phyloP scores from a whole-genome alignment of 2,113 vertebrate species.

The Sinocyclocheilus maitianheensis region DNA sequence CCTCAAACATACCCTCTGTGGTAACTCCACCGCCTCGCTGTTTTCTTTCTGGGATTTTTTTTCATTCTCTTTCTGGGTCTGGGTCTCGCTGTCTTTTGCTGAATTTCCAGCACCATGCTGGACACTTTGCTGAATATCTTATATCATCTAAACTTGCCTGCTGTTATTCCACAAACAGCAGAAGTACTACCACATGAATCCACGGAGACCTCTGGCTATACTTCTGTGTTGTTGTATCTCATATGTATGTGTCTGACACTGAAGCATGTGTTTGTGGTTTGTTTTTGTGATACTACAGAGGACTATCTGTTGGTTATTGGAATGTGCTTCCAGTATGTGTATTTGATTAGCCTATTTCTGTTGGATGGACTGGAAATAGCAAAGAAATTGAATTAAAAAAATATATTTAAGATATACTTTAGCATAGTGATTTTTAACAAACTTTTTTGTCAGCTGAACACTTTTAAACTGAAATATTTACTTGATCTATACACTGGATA shows the following conservation, averaged over 20 bases:
- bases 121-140: conserved; percentile 52
- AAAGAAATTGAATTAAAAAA: background rate
- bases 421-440: background rate
- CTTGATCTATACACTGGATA: background rate
- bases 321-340: background rate
- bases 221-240: background rate
- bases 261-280: background rate
- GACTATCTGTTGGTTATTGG: background rate
- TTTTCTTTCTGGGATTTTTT: conserved; percentile 24
- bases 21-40: background rate
- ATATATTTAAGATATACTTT: background rate
- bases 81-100: background rate
- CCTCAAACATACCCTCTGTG: background rate
- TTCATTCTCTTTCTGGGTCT: conserved; percentile 11
- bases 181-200: conserved; percentile 29
- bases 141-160: conserved; percentile 47
- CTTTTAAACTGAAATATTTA: background rate
- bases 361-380: background rate
- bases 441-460: background rate
- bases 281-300: background rate
- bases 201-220: background rate
- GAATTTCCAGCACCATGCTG: conserved; percentile 29
- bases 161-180: conserved; percentile 29
- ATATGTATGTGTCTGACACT: background rate
- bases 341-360: background rate